phyloP scores from a whole-genome alignment of 2,888 invertebrate genomes.

The Orthonevra nobilis region DNA sequence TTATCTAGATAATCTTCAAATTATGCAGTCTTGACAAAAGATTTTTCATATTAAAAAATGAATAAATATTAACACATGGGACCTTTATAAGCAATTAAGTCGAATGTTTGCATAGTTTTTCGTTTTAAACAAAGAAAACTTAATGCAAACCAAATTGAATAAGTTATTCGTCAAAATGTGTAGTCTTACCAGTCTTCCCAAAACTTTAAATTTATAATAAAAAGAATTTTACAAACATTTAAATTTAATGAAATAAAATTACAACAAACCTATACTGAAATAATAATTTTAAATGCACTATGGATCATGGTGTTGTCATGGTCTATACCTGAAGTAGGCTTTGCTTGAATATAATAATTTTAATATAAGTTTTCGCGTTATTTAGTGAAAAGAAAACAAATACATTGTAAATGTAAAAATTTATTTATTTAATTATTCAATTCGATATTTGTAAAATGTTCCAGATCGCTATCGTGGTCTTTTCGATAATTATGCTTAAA shows the following conservation, averaged over 20 bases:
- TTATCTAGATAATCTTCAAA: conserved; percentile 43
- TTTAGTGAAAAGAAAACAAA: no score
- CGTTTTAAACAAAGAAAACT: conserved; percentile 1
- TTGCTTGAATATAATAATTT: no score
- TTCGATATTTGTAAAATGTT: no score
- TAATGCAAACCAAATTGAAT: conserved; percentile 7
- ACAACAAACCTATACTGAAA: no score
- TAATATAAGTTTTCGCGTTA: no score
- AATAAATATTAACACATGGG: conserved; percentile 50
- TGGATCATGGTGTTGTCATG: no score
- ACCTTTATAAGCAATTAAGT: conserved; percentile 49
- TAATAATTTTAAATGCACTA: no score
- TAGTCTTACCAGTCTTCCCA: conserved; percentile 62
- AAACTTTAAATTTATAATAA: conserved; percentile 17
- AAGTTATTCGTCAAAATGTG: conserved; percentile 35
- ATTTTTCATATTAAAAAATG: conserved; percentile 31
- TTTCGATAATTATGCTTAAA: no score
- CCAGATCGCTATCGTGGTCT: no score
- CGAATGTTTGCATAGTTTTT: conserved; percentile 42
- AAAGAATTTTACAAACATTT: conserved; percentile 10
- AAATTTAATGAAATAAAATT: conserved; percentile 10
- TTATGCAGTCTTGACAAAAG: conserved; percentile 40
- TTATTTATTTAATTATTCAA: no score
- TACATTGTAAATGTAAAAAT: no score
- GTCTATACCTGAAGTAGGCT: no score